Conservation (phyloP, 2,888 invertebrate genomes). For the Agrilus cyanescens region DNA sequence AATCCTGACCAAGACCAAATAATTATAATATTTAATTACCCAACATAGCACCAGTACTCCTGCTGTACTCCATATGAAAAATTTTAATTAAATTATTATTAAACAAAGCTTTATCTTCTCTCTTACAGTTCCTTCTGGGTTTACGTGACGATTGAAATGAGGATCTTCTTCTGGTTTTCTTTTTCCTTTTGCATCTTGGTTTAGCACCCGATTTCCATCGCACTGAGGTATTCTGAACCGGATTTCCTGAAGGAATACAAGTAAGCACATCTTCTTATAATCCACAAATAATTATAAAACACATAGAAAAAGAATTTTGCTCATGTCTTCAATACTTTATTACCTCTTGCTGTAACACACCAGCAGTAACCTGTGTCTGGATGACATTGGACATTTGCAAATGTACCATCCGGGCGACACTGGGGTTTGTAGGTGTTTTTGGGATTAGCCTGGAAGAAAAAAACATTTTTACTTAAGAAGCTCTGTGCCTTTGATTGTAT, state of each 20-base stretch:
- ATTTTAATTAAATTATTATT: slow-evolving; percentile 75
- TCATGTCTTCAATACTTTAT: too few species aligned
- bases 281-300: too few species aligned
- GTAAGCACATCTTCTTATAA: too few species aligned
- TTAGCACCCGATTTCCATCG: slow-evolving; percentile 43
- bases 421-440: slow-evolving; percentile 50
- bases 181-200: slow-evolving; percentile 51
- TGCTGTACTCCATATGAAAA: slow-evolving; percentile 67
- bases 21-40: too few species aligned
- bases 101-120: slow-evolving; percentile 65
- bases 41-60: slow-evolving; percentile 30
- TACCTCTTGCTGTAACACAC: slow-evolving; percentile 57
- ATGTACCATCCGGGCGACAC: slow-evolving; percentile 74
- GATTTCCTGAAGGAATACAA: slow-evolving; percentile 50
- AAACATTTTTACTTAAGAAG: too few species aligned
- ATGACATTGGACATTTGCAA: slow-evolving; percentile 77
- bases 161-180: slow-evolving; percentile 37
- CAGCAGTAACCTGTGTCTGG: slow-evolving; percentile 67
- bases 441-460: slow-evolving; percentile 11
- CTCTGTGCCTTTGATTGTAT: too few species aligned
- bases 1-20: too few species aligned
- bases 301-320: too few species aligned
- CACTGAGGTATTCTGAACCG: slow-evolving; percentile 68
- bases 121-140: slow-evolving; percentile 45
- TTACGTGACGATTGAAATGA: slow-evolving; percentile 35